A percentile compares a stretch with the other conserved stretches of the same genome.
phyloP scores from a whole-genome alignment of 2,888 invertebrate genomes.

The Girardia tigrina region DNA sequence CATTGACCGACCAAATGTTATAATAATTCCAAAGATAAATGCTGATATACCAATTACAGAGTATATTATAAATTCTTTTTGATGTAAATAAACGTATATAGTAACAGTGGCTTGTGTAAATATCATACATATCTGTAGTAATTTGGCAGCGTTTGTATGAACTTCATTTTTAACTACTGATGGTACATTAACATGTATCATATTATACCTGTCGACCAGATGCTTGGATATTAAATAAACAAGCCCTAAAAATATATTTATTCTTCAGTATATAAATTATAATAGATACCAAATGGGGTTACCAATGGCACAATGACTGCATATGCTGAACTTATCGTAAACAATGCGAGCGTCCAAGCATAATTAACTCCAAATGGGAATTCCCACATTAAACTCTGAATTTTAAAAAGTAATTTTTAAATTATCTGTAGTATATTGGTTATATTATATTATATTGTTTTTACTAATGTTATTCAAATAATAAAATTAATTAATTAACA shows the following conservation, averaged over 20 bases:
- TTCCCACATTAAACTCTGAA: not conserved
- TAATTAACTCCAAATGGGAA: not conserved
- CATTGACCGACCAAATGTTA: not conserved
- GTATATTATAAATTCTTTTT: not conserved
- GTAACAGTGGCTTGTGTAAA: conserved; percentile 4
- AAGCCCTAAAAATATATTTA: not conserved
- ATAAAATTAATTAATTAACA: no score
- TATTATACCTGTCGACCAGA: not conserved
- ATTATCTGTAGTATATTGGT: no score
- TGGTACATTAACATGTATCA: not conserved
- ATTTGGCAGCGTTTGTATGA: not conserved
- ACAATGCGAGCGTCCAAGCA: not conserved
- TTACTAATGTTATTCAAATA: no score
- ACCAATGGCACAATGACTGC: not conserved
- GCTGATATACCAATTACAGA: not conserved
- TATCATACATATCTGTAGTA: not conserved
- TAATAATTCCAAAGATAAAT: not conserved
- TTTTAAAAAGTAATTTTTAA: no score
- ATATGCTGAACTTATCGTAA: conserved; percentile 6
- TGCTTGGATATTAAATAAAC: not conserved
- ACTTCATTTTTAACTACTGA: not conserved
- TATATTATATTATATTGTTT: no score
- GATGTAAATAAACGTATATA: not conserved
- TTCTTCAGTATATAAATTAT: no score
- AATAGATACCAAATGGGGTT: not conserved